phyloP scores from a whole-genome alignment of 1,140 invertebrate species.

The Maniola jurtina region DNA sequence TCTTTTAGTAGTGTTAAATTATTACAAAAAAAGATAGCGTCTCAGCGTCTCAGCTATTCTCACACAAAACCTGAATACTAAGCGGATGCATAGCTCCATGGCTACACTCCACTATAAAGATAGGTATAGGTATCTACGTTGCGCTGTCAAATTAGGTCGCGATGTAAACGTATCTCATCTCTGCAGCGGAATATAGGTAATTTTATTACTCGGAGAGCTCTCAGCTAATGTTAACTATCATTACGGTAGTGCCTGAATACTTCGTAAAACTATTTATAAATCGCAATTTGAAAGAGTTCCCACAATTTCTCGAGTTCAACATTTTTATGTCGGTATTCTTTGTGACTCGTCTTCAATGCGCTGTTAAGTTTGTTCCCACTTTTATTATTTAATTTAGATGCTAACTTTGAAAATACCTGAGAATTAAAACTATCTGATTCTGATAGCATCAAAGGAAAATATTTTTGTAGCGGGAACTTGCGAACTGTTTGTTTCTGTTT shows the following conservation, averaged over 20 bases:
- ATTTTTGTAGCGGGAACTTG: slow-evolving; percentile 1
- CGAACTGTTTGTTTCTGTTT: not conserved
- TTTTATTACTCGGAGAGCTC: slow-evolving; percentile 30
- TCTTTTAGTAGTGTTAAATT: no score
- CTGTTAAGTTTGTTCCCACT: slow-evolving; percentile 27
- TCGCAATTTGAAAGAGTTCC: slow-evolving; percentile 28
- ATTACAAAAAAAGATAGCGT: no score
- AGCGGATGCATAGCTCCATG: no score
- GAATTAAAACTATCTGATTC: slow-evolving; percentile 14
- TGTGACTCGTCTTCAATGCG: slow-evolving; percentile 23
- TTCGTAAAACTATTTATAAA: slow-evolving; percentile 29
- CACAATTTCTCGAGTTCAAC: slow-evolving; percentile 25
- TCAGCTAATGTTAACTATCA: slow-evolving; percentile 26
- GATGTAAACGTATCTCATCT: slow-evolving; percentile 12
- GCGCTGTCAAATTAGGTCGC: not conserved
- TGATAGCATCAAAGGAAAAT: slow-evolving; percentile 6
- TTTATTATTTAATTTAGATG: slow-evolving; percentile 26
- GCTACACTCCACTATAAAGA: no score
- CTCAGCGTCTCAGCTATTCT: no score
- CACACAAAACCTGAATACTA: no score
- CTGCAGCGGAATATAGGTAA: slow-evolving; percentile 27
- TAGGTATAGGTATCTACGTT: not conserved
- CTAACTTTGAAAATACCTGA: slow-evolving; percentile 8
- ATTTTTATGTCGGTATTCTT: slow-evolving; percentile 30
- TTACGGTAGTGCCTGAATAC: slow-evolving; percentile 25